Percentiles rank a stretch among this genome's conserved stretches.
Conservation (phyloP, 2,797 vertebrate species). For the Crossoptilon crossoptilon region DNA sequence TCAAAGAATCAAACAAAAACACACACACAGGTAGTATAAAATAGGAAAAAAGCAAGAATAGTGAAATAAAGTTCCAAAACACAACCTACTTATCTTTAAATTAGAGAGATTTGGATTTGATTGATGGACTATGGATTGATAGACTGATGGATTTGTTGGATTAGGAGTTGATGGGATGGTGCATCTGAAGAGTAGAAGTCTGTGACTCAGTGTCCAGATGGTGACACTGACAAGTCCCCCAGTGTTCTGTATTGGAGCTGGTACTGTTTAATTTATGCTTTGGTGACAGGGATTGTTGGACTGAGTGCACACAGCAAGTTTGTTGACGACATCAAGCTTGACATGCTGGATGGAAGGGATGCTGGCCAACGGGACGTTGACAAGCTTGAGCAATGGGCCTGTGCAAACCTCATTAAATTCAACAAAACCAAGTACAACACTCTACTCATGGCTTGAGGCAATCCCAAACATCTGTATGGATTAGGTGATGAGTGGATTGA, state of each 20-base stretch:
- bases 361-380: not conserved
- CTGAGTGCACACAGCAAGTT: not conserved
- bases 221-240: not conserved
- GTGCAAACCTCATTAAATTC: not conserved
- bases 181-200: not conserved
- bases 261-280: not conserved
- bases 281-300: not conserved
- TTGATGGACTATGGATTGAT: not conserved
- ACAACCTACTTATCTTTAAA: not conserved
- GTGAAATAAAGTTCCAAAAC: not conserved
- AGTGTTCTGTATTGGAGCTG: not conserved
- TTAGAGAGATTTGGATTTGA: not conserved
- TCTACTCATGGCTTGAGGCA: not conserved
- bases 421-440: not conserved
- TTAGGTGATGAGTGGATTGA: not conserved
- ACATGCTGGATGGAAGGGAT: not conserved
- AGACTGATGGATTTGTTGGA: not conserved
- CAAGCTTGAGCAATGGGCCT: not conserved
- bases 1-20: not conserved
- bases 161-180: not conserved
- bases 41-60: not conserved
- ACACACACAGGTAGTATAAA: not conserved
- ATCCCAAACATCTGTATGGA: not conserved
- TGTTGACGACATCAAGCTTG: not conserved
- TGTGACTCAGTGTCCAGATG: not conserved